Evolutionary conservation across 2,113 vertebrate species (phyloP), one percentile per base, ranked within the genome.

Genomic region (Copsychus sechellarum): DNA sequence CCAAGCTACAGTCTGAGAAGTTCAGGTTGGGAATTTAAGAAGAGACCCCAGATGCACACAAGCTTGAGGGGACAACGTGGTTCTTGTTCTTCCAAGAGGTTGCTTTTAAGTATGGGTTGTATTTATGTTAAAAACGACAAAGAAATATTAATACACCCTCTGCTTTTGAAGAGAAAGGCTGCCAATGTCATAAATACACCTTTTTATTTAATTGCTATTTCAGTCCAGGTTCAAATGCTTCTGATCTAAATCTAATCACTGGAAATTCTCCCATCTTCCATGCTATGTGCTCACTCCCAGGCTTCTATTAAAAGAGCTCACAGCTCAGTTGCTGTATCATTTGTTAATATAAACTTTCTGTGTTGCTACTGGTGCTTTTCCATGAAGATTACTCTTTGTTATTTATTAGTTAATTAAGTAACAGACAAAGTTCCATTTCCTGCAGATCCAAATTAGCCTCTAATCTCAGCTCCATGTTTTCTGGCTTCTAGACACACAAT

Each of bases 371-470:
- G 72, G 25, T 95, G 72, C 47, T 92, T 90, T 93, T 92, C 86
- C 82, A 57, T 53, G 83, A 84, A 91, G 66, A 61, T 61, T 90
- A 56, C 36, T 85, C 71, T 22, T 11, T 38, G 69, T 92, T 93
- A 97, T 96, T 97, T 96, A 94, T 97, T 94, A 84, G 53, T 94
- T 96, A 97, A 96, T 95, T 97, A 97, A 97, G 73, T 77, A 92
- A 85, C 36, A 89, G 81, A 70, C 67, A 85, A 93, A 84, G 61
- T 86, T 89, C 74, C 81, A 86, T 93, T 96, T 96, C 88, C 91
- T 64, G 54, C 84, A 84, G 84, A 77, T 88, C 86, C 81, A 96
- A 93, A 96, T 92, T 94, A 93, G 86, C 51, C 65, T 73, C 77
- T 92, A 84, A 94, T 88, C 78, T 90, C 81, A 92, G 79, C 50